Conservation (phyloP, 2,888 invertebrate species). For the Campopleginae sp. region DNA sequence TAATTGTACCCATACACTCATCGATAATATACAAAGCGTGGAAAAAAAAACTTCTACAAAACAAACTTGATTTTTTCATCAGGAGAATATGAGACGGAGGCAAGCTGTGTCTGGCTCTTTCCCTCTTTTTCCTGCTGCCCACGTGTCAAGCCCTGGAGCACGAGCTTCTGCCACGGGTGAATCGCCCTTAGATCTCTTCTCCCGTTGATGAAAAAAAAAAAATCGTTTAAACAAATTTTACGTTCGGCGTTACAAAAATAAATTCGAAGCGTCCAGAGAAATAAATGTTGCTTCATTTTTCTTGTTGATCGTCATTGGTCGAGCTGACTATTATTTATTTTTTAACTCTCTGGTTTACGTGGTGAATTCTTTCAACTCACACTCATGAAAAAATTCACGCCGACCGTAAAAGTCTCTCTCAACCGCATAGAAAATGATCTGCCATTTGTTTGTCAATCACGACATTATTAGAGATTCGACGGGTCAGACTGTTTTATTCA, state of each 20-base stretch:
- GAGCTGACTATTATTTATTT: background rate
- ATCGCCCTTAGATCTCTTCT: background rate
- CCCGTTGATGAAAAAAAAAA: background rate
- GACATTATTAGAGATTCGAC: background rate
- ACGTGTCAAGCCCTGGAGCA: background rate
- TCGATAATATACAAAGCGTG: slow-evolving; percentile 48
- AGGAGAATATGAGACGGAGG: slow-evolving; percentile 74
- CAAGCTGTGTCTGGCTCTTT: slow-evolving; percentile 43
- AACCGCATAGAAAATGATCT: background rate
- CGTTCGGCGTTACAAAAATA: background rate
- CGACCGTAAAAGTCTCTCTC: background rate
- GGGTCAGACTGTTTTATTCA: background rate
- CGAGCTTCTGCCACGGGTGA: background rate
- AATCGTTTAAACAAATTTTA: background rate
- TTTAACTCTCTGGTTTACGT: background rate
- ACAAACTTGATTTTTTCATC: slow-evolving; percentile 79
- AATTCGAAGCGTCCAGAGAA: background rate
- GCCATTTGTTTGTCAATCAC: background rate
- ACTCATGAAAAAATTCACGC: background rate
- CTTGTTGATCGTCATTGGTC: background rate
- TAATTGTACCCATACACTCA: slow-evolving; percentile 4
- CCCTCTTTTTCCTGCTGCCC: slow-evolving; percentile 21
- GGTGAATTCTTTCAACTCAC: background rate
- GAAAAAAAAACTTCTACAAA: slow-evolving; percentile 77
- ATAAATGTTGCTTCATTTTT: background rate